Percentiles rank a stretch among this genome's conserved stretches.
Conservation (phyloP, 2,113 vertebrate species). For the Leucopsar rothschildi region DNA sequence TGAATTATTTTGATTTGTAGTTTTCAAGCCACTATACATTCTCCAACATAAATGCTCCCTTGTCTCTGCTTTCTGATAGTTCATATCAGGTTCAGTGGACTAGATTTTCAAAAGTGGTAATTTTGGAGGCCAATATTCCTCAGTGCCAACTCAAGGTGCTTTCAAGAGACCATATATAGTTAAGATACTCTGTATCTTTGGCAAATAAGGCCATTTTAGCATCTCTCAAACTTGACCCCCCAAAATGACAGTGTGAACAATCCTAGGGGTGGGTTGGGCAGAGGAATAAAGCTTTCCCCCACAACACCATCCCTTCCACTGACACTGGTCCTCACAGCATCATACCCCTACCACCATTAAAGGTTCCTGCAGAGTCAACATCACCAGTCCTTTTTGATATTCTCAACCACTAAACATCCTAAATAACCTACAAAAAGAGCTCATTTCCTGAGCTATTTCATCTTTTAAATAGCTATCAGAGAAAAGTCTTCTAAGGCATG, state of each 20-base stretch:
- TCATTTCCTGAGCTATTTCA: constrained; percentile 22
- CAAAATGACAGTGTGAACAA: background rate
- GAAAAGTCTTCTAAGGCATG: background rate
- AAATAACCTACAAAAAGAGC: constrained; percentile 19
- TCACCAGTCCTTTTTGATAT: background rate
- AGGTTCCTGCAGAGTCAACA: background rate
- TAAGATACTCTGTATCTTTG: background rate
- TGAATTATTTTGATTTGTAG: constrained; percentile 59
- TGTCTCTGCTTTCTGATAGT: constrained; percentile 24
- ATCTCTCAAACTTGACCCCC: background rate
- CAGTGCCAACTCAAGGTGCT: background rate
- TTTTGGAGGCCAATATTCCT: background rate
- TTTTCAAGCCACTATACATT: background rate
- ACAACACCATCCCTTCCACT: background rate
- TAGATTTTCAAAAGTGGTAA: background rate
- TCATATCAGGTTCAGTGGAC: constrained; percentile 22
- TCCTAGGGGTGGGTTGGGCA: background rate
- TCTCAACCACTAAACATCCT: constrained; percentile 1
- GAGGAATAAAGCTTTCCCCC: background rate
- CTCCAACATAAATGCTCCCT: constrained; percentile 5
- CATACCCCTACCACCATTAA: background rate
- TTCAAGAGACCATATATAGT: background rate
- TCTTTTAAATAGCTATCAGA: constrained; percentile 6
- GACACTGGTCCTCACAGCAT: accelerated
- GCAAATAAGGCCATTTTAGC: background rate